Evolutionary conservation across 2,888 invertebrate species (phyloP), one percentile per base, ranked within the genome.

Genomic region (Mamestra brassicae): DNA sequence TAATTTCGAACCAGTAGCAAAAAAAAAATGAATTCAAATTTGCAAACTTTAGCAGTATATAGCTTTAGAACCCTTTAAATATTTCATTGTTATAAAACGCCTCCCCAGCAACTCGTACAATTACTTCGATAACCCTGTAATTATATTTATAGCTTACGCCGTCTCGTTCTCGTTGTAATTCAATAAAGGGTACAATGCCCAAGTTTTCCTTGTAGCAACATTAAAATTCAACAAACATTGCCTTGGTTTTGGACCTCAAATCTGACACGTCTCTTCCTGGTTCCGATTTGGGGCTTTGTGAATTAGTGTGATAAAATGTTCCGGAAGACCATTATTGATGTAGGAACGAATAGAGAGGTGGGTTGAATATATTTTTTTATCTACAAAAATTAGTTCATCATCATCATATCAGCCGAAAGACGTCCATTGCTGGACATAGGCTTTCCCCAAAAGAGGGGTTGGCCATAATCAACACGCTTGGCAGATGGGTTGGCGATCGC

Each of bases 151-250:
- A 52, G 62, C 55, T 54, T 5, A 38, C 13, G 50, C 17, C 17
- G 34, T 17, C 50, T 38, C 17, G 60, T 63, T 55, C 34, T 50
- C 50, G 17, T 36, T 47, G 50, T 70, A 74, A 85, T 72, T 74
- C 60, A 79, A 76, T 72, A 65, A 58, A 83, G 38, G 36, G 26
- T 34, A 55, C 50, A 70, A 62, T 74, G 45, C 3, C 11, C 5
- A 54, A 36, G 57, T 79, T 76, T 76, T 64, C 71, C 54, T 76
- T 70, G 45, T 26, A 60, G 34, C 2, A 45, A 55, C 38, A 82
- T 78, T 76, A 47, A 76, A 76, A 85, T 76, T 78, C 64, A 65
- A 63, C 61, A 58, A 70, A 70, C 63, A 71, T 69, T 38, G 13
- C n/a, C 11, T 73, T 45, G 38, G 50, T 50, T 64, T 78, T 4